A percentile compares a stretch with the other conserved stretches of the same genome.
Evolutionary conservation across 2,888 invertebrate species (phyloP).

Genomic region (Panopea generosa): DNA sequence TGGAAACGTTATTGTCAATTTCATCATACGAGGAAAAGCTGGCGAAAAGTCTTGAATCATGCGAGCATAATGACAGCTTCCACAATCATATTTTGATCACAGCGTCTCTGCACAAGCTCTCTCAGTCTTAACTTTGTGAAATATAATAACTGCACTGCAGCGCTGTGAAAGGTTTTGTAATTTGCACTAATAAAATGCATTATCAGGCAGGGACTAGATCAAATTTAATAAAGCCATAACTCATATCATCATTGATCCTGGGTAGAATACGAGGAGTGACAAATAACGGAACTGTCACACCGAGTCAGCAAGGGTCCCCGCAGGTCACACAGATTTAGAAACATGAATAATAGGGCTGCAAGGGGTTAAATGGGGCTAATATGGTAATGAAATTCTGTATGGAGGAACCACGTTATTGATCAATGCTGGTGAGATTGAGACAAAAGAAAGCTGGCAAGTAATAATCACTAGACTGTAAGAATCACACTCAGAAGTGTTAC

Average conservation of each 20-base stretch:
- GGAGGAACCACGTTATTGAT: constrained; percentile 18
- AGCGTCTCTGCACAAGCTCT: constrained; percentile 18
- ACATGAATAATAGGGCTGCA: constrained; percentile 52
- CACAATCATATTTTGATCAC: constrained; percentile 47
- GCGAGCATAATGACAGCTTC: constrained; percentile 54
- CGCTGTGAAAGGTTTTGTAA: constrained; percentile 65
- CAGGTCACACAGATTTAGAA: constrained; percentile 61
- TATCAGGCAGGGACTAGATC: constrained; percentile 48
- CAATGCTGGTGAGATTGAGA: constrained; percentile 14
- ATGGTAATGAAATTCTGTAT: constrained; percentile 55
- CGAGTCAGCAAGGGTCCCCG: constrained; percentile 42
- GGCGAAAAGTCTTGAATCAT: constrained; percentile 47
- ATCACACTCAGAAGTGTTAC: too few relatives aligned
- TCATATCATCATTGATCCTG: constrained; percentile 49
- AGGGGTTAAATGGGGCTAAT: constrained; percentile 68
- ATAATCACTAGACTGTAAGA: not conserved
- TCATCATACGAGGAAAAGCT: constrained; percentile 47
- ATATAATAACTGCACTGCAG: constrained; percentile 54
- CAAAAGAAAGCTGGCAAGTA: constrained; percentile 24
- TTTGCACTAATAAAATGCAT: constrained; percentile 66
- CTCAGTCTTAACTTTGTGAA: constrained; percentile 25
- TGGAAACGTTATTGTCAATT: constrained; percentile 67
- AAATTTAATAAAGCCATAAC: constrained; percentile 64
- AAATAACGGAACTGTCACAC: constrained; percentile 34
- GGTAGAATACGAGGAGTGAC: constrained; percentile 19